Percentiles rank a stretch among this genome's conserved stretches.
These are phyloP conservation scores for Edolisoma coerulescens DNA, from an alignment of 2,113 vertebrate species.

Conservation along the genomic window DNA sequence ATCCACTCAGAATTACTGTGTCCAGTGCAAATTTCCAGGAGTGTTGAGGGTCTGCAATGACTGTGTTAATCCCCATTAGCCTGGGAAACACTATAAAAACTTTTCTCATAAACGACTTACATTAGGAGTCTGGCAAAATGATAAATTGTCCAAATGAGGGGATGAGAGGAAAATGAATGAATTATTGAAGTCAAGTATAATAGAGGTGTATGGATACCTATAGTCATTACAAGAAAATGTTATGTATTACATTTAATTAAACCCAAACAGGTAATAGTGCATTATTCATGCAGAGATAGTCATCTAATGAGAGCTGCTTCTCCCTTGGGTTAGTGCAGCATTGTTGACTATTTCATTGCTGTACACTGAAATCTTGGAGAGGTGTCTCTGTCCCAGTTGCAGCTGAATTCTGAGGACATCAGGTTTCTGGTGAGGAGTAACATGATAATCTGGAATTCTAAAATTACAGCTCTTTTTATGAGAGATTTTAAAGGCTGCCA, in stretches of 20 bases:
- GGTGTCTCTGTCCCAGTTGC: neutral
- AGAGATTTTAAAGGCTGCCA: neutral
- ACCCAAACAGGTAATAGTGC: conserved; percentile 39
- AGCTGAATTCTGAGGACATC: neutral
- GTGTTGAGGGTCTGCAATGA: accelerated
- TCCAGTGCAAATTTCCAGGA: neutral
- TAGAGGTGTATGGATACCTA: neutral
- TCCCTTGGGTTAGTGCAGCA: neutral
- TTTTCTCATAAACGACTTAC: neutral
- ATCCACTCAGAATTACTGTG: neutral
- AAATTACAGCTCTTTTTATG: neutral
- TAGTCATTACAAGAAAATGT: neutral
- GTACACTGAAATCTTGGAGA: neutral
- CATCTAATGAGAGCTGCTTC: conserved; percentile 29
- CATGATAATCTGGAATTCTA: neutral
- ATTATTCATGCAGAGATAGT: conserved; percentile 30
- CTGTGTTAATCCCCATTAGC: neutral
- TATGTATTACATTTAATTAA: conserved; percentile 61
- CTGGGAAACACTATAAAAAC: neutral
- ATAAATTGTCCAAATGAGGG: neutral
- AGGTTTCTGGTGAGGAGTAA: neutral
- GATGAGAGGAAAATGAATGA: neutral
- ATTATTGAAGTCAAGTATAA: neutral
- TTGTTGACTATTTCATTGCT: conserved; percentile 25
- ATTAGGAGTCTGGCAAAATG: neutral